These are phyloP conservation scores for Paraplagusia blochii DNA, from an alignment of 2,113 vertebrate genomes.

Conservation along the genomic window DNA sequence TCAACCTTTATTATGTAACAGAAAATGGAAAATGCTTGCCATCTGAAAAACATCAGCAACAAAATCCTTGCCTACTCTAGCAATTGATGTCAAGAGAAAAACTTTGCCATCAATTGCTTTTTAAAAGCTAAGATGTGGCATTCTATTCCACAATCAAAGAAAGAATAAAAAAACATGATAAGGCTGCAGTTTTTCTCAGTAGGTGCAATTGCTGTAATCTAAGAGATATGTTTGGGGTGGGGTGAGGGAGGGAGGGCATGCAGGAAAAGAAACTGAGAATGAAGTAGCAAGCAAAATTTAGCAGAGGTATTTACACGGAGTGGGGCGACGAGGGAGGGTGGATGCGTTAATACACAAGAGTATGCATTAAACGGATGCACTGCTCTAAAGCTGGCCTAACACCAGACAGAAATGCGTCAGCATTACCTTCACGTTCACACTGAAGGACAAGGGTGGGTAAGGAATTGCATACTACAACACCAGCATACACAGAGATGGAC, in stretches of 20 bases:
- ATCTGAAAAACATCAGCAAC: no score
- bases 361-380: conserved; percentile 91
- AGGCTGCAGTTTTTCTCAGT: conserved; percentile 12
- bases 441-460: conserved; percentile 95
- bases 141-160: conserved; percentile 29
- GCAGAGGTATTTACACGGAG: conserved; percentile 66
- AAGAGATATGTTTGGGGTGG: no score
- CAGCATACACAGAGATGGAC: conserved; percentile 58
- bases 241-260: conserved; percentile 8
- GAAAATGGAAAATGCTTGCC: not conserved
- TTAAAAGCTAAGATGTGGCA: conserved; percentile 16
- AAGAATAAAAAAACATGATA: conserved; percentile 18
- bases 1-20: conserved; percentile 63
- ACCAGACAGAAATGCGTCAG: conserved; percentile 87
- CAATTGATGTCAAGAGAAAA: no score
- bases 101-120: no score
- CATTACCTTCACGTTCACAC: conserved; percentile 89
- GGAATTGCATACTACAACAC: conserved; percentile 81
- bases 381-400: conserved; percentile 80
- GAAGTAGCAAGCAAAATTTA: not conserved
- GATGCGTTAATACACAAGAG: conserved; percentile 84
- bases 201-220: conserved; percentile 23
- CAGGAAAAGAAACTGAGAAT: conserved; percentile 19
- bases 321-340: conserved; percentile 61
- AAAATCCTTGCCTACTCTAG: no score